A percentile compares a stretch with the other conserved stretches of the same genome.
These are phyloP conservation scores for Falco berigora DNA, from an alignment of 2,797 vertebrate species.

Conservation along the genomic window DNA sequence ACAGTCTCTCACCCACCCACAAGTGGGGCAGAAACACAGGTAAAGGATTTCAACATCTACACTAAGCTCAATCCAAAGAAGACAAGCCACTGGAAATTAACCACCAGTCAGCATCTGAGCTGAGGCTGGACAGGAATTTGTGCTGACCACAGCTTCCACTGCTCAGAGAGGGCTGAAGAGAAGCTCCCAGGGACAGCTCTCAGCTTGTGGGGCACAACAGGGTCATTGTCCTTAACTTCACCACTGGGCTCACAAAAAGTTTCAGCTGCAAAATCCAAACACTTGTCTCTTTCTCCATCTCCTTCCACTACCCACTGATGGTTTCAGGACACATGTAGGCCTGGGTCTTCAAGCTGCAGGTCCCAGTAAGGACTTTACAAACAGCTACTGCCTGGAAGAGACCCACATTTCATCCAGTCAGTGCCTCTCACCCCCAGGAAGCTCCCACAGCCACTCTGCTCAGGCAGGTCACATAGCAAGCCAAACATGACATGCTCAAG, in stretches of 20 bases:
- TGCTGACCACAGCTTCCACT: neutral
- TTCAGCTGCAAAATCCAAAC: neutral
- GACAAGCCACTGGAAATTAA: neutral
- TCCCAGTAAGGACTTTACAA: neutral
- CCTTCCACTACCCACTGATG: too few species aligned
- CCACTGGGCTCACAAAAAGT: too few species aligned
- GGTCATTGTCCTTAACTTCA: neutral
- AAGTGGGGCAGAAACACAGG: neutral
- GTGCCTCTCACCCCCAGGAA: neutral
- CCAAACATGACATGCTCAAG: neutral
- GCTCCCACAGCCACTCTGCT: neutral
- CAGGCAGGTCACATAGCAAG: neutral
- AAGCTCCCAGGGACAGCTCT: neutral
- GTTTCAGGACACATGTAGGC: neutral
- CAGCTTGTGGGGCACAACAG: neutral
- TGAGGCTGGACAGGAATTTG: neutral
- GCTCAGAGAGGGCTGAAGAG: neutral
- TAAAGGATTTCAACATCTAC: neutral
- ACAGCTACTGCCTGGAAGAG: neutral
- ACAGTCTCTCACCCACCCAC: rapidly evolving
- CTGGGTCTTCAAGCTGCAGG: neutral
- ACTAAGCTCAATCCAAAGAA: neutral
- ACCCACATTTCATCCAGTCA: neutral
- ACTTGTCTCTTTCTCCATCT: neutral
- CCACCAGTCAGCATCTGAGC: neutral